phyloP scores from a whole-genome alignment of 2,797 vertebrate genomes.

The Macroramphosus scolopax region DNA sequence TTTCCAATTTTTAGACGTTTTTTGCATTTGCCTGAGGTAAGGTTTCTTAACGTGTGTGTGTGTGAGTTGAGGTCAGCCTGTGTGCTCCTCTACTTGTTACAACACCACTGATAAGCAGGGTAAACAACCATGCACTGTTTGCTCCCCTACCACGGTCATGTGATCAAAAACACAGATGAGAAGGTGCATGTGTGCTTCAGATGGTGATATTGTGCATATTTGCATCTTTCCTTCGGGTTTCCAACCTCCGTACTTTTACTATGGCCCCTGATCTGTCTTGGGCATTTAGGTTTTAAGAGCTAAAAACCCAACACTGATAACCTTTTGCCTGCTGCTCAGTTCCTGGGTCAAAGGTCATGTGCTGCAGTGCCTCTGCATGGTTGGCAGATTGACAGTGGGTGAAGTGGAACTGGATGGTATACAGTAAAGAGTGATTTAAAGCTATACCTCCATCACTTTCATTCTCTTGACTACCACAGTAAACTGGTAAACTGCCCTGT shows the following conservation, averaged over 20 bases:
- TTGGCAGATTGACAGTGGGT: constrained; percentile 63
- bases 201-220: constrained; percentile 7
- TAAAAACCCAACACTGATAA: constrained; percentile 55
- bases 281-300: constrained; percentile 41
- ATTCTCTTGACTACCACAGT: constrained; percentile 21
- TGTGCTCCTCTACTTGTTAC: constrained; percentile 72
- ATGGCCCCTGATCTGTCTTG: constrained; percentile 5
- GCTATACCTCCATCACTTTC: constrained; percentile 39
- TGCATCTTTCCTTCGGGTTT: constrained; percentile 21
- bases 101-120: constrained; percentile 75
- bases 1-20: constrained; percentile 11
- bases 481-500: constrained; percentile 1
- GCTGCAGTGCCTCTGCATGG: constrained; percentile 64
- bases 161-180: constrained; percentile 61
- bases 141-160: constrained; percentile 57
- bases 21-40: constrained; percentile 31
- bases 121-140: constrained; percentile 73
- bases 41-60: constrained; percentile 23
- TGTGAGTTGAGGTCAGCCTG: constrained; percentile 53
- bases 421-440: constrained; percentile 49
- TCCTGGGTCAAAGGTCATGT: constrained; percentile 64
- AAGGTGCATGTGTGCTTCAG: constrained; percentile 1
- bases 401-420: constrained; percentile 62
- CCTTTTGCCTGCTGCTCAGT: constrained; percentile 57
- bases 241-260: constrained; percentile 3